Evolutionary conservation across 2,113 vertebrate genomes (phyloP), one percentile per base, ranked within the genome.

Genomic region (Garra rufa): DNA sequence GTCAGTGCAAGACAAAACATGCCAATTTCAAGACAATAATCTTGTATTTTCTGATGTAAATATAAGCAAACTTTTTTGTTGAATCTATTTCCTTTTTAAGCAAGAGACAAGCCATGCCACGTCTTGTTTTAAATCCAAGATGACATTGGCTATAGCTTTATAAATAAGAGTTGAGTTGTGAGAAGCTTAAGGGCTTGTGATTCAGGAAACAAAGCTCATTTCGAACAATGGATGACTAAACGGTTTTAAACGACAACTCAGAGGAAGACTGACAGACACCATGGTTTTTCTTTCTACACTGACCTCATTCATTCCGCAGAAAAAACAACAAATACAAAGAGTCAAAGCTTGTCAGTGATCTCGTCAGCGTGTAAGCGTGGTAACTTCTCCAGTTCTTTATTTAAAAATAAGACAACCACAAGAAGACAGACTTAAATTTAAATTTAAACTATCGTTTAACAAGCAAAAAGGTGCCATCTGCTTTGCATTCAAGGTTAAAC

Each of bases 141-240:
- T 82, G 90, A 88, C 86, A 88, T 91, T 91, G 88, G 88, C 92
- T 92, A 90, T 92, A 94, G 93, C 88, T 92, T 90, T 91, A 92
- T 94, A 92, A 93, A 94, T 91, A 92, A 89, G 90, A 92, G 91
- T 90, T 92, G 91, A 93, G 93, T 90, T 90, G 91, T 87, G 63
- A 86, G 91, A 91, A 87, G 91, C 59, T 81, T 78, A 88, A 89
- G 88, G 90, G 92, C 84, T 92, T 87, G 81, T 80, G 82, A 87
- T 87, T 84, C 84, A 84, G 86, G 87, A 84, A 90, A 83, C 82
- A 75, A 89, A 81, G 80, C 78, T 86, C 67, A 89, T 90, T 90
- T 85, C 90, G 89, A 92, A 90, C 52, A 76, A 63, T 85, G 83
- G 83, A 86, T 88, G 87, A 88, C 90, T 93, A 92, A 93, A 94